Evolutionary conservation across 2,797 vertebrate genomes (phyloP).

Genomic region (Sorex maritimensis): DNA sequence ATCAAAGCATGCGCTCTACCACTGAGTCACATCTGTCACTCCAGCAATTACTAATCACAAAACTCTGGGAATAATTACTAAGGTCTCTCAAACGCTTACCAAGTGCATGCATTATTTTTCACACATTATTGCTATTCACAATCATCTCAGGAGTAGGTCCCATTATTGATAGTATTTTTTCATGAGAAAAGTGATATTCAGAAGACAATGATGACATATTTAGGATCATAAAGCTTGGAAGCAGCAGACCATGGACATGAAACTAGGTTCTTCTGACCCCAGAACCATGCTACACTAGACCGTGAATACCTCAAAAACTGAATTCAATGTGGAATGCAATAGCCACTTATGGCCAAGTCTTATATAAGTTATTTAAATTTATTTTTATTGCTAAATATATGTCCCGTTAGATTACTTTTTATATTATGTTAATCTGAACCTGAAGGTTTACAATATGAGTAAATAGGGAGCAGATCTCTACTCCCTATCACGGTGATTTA

Average conservation of each 20-base stretch:
- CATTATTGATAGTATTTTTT: slow-evolving; percentile 17
- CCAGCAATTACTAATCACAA: neutral
- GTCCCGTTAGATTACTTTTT: slow-evolving; percentile 49
- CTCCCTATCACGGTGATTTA: neutral
- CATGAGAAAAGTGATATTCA: slow-evolving; percentile 8
- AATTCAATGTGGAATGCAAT: slow-evolving; percentile 26
- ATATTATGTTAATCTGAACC: neutral
- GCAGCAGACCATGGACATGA: neutral
- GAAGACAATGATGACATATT: neutral
- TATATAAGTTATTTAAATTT: no score
- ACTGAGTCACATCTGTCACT: no score
- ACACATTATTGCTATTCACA: slow-evolving; percentile 2
- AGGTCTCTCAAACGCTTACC: slow-evolving; percentile 9
- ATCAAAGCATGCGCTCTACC: no score
- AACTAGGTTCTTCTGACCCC: neutral
- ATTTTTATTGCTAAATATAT: no score
- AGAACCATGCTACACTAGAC: neutral
- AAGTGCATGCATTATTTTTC: neutral
- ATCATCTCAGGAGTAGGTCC: neutral
- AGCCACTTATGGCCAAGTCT: slow-evolving; percentile 2
- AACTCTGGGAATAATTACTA: neutral
- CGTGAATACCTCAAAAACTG: neutral
- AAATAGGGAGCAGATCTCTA: neutral
- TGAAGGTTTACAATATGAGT: neutral
- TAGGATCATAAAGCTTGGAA: slow-evolving; percentile 37